Evolutionary conservation across 2,888 invertebrate species (phyloP), one percentile per base, ranked within the genome.

Genomic region (Cremastinae sp.): DNA sequence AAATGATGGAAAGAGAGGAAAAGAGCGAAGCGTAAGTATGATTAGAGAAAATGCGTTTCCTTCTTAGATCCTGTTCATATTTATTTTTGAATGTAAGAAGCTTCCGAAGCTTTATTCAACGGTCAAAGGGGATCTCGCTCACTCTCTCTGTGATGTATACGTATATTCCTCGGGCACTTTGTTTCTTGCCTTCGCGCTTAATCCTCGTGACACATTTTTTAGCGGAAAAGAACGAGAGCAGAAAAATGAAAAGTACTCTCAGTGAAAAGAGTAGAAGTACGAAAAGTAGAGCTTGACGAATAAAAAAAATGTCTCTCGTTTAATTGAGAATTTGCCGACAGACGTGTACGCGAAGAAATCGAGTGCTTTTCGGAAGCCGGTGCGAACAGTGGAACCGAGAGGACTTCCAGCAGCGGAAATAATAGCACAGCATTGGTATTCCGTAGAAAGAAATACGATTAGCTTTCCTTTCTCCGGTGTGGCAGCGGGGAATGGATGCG

Each of bases 361-460:
- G 10, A 28, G 28, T n/a, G 16, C 9, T n/a, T 62, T 7, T 20
- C 18, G 12, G 35, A 49, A n/a, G 12, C 41, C 2, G n/a, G 18
- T 45, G 39, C 22, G 39, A 49, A 12, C 41, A 37, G 18, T 41
- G 59, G 68, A 70, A 55, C 56, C 41, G 62, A 55, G 55, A 39
- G 35, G 45, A 49, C 45, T 35, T 56, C 49, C 49, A 68, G 73
- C 55, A 43, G 65, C 56, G 59, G 56, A 70, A 59, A 70, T 68
- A 55, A 62, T 68, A 62, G 78, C 61, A 62, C 37, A 64, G 80
- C 81, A 83, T 85, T 83, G 82, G 82, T 82, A 84, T 85, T 83
- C 82, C 81, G 72, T 74, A 51, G 79, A 81, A 82, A 81, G 81
- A 83, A 83, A 83, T 81, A 78, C 82, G 81, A 84, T 85, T 85